Percentiles rank a stretch among this genome's conserved stretches.
Conservation (phyloP, 1,140 invertebrate species). For the Zaprionus vittiger region DNA sequence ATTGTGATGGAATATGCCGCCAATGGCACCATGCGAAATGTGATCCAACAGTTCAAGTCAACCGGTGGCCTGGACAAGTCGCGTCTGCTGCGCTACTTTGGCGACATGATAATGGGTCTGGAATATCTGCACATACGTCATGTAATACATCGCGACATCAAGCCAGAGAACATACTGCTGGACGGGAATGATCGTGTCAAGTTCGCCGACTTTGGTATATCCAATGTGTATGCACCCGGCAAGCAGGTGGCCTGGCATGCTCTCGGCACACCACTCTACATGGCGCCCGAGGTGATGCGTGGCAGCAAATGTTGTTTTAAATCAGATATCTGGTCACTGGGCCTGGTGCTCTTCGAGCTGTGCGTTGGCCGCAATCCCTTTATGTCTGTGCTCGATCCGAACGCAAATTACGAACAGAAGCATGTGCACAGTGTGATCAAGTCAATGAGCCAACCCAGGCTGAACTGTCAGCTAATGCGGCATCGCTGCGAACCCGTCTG, state of each 20-base stretch:
- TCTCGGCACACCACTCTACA: conserved; percentile 90
- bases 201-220: conserved; percentile 89
- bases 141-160: conserved; percentile 90
- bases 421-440: conserved; percentile 60
- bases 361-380: conserved; percentile 89
- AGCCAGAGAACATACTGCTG: conserved; percentile 89
- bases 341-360: conserved; percentile 91
- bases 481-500: conserved; percentile 57
- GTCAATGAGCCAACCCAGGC: conserved; percentile 43
- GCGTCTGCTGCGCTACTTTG: conserved; percentile 56
- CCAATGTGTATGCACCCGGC: conserved; percentile 61
- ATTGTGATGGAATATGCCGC: conserved; percentile 87
- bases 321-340: conserved; percentile 93
- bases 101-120: conserved; percentile 88
- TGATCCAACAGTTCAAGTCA: conserved; percentile 43
- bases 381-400: conserved; percentile 35
- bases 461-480: conserved; percentile 60
- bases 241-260: conserved; percentile 41
- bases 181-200: conserved; percentile 87
- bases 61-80: conserved; percentile 19
- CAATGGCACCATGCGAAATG: conserved; percentile 70
- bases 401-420: conserved; percentile 31
- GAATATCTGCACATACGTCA: conserved; percentile 89
- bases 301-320: conserved; percentile 88
- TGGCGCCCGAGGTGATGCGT: conserved; percentile 92